Percentiles rank a stretch among this genome's conserved stretches.
Conservation (phyloP, 2,797 vertebrate species). For the Oreochromis mossambicus region DNA sequence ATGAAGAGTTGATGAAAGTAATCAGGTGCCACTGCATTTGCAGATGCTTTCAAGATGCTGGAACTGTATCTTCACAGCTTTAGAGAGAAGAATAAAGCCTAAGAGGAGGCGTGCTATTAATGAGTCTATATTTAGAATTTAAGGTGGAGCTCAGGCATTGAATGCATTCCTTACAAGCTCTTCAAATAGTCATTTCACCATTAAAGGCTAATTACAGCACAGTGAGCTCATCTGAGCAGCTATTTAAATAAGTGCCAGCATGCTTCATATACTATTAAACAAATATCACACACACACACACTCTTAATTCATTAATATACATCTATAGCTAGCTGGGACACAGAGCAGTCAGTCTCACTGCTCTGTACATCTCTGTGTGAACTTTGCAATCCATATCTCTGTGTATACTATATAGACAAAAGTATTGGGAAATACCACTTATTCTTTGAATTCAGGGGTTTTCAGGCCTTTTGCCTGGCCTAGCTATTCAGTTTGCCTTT, state of each 20-base stretch:
- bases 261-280: not conserved
- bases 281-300: not conserved
- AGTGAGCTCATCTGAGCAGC: not conserved
- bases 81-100: not conserved
- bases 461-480: not conserved
- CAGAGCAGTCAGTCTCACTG: not conserved
- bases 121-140: not conserved
- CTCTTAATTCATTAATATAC: slow-evolving; percentile 15
- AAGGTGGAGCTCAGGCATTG: not conserved
- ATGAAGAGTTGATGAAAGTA: slow-evolving; percentile 76
- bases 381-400: not conserved
- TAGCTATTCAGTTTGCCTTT: not conserved
- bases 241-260: not conserved
- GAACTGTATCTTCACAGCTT: slow-evolving; percentile 2
- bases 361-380: not conserved
- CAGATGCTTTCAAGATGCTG: slow-evolving; percentile 49
- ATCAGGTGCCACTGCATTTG: slow-evolving; percentile 65
- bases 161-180: not conserved
- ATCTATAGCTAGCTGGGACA: slow-evolving; percentile 16
- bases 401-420: not conserved
- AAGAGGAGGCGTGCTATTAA: not conserved
- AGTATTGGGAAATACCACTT: not conserved
- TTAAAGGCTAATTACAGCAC: not conserved
- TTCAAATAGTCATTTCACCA: not conserved
- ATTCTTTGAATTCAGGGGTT: not conserved